These are phyloP conservation scores for Triplophysa siluroides DNA, from an alignment of 2,113 vertebrate genomes.

Conservation along the genomic window DNA sequence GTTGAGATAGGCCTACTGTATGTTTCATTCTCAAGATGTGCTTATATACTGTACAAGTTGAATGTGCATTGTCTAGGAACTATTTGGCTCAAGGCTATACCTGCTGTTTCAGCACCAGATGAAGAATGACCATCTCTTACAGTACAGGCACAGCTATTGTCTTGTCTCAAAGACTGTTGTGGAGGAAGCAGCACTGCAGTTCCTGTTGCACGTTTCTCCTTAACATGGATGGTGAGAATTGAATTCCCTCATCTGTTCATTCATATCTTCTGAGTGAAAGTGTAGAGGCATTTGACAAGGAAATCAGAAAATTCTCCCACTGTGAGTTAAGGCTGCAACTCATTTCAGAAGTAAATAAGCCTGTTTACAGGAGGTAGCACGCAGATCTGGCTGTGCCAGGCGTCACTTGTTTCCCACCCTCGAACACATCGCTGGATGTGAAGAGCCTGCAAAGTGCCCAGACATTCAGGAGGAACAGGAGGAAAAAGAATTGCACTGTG, in stretches of 20 bases:
- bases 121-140: not conserved
- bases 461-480: not conserved
- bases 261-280: constrained; percentile 8
- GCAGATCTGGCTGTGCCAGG: constrained; percentile 54
- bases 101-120: not conserved
- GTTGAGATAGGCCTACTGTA: not conserved
- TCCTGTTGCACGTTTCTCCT: constrained; percentile 5
- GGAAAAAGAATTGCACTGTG: constrained; percentile 13
- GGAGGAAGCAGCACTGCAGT: not conserved
- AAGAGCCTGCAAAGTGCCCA: constrained; percentile 21
- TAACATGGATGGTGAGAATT: not conserved
- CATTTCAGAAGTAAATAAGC: constrained; percentile 53
- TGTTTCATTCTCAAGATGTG: no score
- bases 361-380: constrained; percentile 47
- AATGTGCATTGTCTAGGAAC: not conserved
- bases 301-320: constrained; percentile 51
- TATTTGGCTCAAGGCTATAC: not conserved
- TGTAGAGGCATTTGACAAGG: constrained; percentile 47
- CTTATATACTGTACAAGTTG: not conserved
- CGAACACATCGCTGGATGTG: not conserved
- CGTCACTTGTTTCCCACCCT: constrained; percentile 40
- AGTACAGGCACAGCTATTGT: not conserved
- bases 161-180: constrained; percentile 15
- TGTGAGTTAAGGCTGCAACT: constrained; percentile 62
- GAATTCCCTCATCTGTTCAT: constrained; percentile 22